Evolutionary conservation across 2,113 vertebrate species (phyloP), one percentile per base, ranked within the genome.

Genomic region (Sinocyclocheilus maitianheensis): DNA sequence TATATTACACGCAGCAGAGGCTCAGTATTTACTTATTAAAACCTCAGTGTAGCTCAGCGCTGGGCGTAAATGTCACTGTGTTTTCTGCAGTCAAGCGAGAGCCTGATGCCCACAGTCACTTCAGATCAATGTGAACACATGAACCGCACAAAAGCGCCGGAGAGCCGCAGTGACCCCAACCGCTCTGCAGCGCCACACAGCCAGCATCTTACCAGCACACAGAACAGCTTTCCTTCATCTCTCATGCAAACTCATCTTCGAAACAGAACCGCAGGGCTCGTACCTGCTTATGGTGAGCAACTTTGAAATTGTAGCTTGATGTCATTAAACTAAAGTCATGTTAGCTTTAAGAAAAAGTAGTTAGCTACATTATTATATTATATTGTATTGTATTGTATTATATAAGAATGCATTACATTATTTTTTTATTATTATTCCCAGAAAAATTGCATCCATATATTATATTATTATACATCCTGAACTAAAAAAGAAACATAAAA

Each of bases 31-130:
- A 77, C 46, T 83, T 83, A 84, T 67, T 60, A 74, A 86, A 83
- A 26, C 4, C 40, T 51, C 43, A 26, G 72, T 74, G 51, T 65
- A 34, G 46, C 77, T 80, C 24, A 46, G 81, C 46, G 24, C 76
- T 16, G 30, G 79, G 46, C 20, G 20, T 48, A 85, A 77, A 86
- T 77, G 58, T 80, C 83, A 85, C 34, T 26, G 63, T 43, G n/a
- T 78, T 82, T 63, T 65, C 60, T 77, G 72, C 72, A 84, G 30
- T 85, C 55, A 48, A 83, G 86, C 24, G 13, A 62, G 63, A n/a
- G 43, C 69, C 86, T 83, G 72, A 85, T 83, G 80, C 58, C 75
- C 22, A 18, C 43, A 84, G 86, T 84, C 84, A 80, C 67, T 58
- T 89, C 34, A 67, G 51, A 79, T 85, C 34, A 60, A 76, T 9